Evolutionary conservation across 2,113 vertebrate species (phyloP), one percentile per base, ranked within the genome.

Genomic region (Reinhardtius hippoglossoides): DNA sequence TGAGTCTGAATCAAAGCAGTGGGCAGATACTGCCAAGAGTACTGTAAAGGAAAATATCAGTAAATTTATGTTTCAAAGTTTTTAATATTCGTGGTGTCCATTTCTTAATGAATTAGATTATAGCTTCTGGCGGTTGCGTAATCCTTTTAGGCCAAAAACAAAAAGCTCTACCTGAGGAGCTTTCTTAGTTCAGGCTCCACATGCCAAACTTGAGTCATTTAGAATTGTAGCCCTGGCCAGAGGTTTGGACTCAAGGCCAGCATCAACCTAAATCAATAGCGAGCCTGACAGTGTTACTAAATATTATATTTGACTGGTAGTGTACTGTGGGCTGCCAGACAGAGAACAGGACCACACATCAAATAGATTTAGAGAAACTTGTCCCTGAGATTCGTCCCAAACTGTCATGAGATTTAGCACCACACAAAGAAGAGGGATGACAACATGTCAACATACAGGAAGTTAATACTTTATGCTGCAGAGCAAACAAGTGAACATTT

Each of bases 291-390:
- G 64, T 65, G 62, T 83, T 78, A 74, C 81, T 81, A 67, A 82
- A 87, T 67, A 85, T 92, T 78, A 91, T 82, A 76, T 83, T 88
- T 67, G 86, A 85, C 81, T 56, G 59, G 64, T 56, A 81, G 75
- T 42, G 66, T 73, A 62, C 42, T 55, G 64, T 75, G 62, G 35
- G 58, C 37, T 86, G 63, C 56, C 82, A 61, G 69, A 52, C 67
- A 59, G 50, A 67, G 63, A 46, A 46, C 60, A 35, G 80, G 66
- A 72, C 68, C 74, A 75, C 74, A 73, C 82, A 81, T 85, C 61
- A 71, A 65, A 80, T 84, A 76, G n/a, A 88, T 82, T 64, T 67
- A 73, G 52, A 55, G 40, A 58, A 80, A 70, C 84, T 73, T 78
- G 59, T 70, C 57, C 50, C 73, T 44, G 20, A 31, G 14, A 31